Base-by-base conservation (phyloP, 2,113 vertebrate species). In the Bombycilla garrulus region DNA sequence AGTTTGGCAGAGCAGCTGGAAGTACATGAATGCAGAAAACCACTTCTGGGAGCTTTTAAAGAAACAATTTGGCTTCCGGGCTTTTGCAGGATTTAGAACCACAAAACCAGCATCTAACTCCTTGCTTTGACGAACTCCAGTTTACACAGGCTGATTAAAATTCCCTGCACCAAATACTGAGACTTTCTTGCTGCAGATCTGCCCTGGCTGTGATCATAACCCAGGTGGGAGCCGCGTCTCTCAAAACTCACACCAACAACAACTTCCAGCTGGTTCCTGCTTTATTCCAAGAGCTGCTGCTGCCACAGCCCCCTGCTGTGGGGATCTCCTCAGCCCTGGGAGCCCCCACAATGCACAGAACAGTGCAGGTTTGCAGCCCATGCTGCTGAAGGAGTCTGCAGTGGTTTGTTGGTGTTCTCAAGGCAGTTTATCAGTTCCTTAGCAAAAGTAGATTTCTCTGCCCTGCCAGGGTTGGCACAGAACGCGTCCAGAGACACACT, bases 201-300 rank as follows among this genome's bases (percentile, higher is more conserved):
- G 20, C 1, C 0, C 15, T 23, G 58, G 31, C 53, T 42, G 6
- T 16, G 22, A 38, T 23, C 36, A 0, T 1, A 21, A n/a, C 17
- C 17, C 15, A 11, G 13, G 4, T 0, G 17, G 71, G 45, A 81
- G 57, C 54, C 7, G 0, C 0, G 0, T 10, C 66, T 60, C 87
- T 40, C 88, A 35, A 54, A 87, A 45, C 42, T 33, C 28, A 1
- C 7, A 65, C 29, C 54, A 44, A 1, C 0, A 29, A 20, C 23
- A 85, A 31, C 64, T 22, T 42, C 2, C 26, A 70, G 57, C 44
- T 76, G 51, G 2, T 44, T 19, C 0, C 35, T 78, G 70, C 67
- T 65, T 23, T 21, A 36, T 69, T 31, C 53, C 81, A 14, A 7
- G 1, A 51, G 50, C 16, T 81, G 12, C 22, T 60, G n/a, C 62